phyloP scores from a whole-genome alignment of 2,113 vertebrate genomes.

The Coptodon rendalli region DNA sequence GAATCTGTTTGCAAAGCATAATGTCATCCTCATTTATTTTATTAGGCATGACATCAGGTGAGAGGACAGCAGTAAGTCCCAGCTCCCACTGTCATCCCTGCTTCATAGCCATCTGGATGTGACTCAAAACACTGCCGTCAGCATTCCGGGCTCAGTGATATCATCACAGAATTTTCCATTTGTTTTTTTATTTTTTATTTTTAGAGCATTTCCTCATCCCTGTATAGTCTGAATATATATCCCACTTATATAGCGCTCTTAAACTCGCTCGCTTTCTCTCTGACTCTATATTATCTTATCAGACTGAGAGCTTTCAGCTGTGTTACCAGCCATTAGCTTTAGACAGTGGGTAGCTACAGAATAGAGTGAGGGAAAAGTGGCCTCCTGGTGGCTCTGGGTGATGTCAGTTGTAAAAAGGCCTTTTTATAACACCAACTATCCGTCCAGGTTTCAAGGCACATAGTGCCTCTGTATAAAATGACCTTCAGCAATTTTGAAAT shows the following conservation, averaged over 20 bases:
- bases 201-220: conserved; percentile 66
- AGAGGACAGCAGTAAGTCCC: conserved; percentile 39
- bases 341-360: conserved; percentile 37
- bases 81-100: conserved; percentile 12
- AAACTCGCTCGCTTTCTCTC: neutral
- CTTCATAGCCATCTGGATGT: conserved; percentile 46
- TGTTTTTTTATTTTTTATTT: conserved; percentile 60
- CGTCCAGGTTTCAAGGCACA: neutral
- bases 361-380: conserved; percentile 17
- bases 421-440: conserved; percentile 49
- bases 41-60: conserved; percentile 35
- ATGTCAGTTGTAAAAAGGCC: conserved; percentile 47
- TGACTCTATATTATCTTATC: conserved; percentile 65
- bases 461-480: conserved; percentile 9
- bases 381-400: conserved; percentile 57
- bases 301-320: conserved; percentile 66
- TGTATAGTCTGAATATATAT: conserved; percentile 62
- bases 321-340: conserved; percentile 62
- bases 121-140: conserved; percentile 44
- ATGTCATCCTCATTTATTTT: conserved; percentile 1
- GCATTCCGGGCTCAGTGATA: conserved; percentile 52
- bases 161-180: conserved; percentile 57
- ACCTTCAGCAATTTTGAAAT: conserved; percentile 17
- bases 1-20: conserved; percentile 2
- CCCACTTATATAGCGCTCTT: conserved; percentile 33